Conservation (phyloP, 2,888 invertebrate genomes). For the Drosophila fulvimacula region DNA sequence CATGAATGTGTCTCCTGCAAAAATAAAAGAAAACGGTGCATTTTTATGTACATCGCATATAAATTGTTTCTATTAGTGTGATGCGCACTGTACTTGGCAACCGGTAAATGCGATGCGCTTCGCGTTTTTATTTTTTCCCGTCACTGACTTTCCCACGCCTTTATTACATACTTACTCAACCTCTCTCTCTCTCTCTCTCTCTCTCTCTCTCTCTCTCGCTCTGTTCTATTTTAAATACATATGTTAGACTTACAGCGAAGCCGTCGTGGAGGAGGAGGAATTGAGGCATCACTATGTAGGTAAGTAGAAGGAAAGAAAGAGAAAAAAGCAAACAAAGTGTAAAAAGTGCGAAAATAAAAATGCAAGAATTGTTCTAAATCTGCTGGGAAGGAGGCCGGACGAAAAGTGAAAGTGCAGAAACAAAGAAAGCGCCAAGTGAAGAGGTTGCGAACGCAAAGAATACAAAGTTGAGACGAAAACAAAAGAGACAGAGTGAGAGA, state of each 20-base stretch:
- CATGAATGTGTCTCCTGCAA: too few species aligned
- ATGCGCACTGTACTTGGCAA: slow-evolving; percentile 12
- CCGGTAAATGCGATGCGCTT: slow-evolving; percentile 46
- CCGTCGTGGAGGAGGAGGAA: neutral
- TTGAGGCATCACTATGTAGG: slow-evolving; percentile 4
- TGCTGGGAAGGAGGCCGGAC: slow-evolving; percentile 24
- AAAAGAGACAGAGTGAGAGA: too few species aligned
- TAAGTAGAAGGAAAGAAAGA: neutral
- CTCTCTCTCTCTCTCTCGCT: slow-evolving; percentile 7
- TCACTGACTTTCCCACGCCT: slow-evolving; percentile 56
- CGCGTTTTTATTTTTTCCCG: slow-evolving; percentile 35
- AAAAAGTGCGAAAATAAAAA: slow-evolving; percentile 47
- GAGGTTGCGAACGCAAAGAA: slow-evolving; percentile 11
- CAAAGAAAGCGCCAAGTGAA: slow-evolving; percentile 22
- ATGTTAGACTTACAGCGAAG: neutral
- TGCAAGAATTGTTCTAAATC: slow-evolving; percentile 73
- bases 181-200: slow-evolving; percentile 4
- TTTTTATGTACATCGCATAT: too few species aligned
- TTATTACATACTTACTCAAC: slow-evolving; percentile 35
- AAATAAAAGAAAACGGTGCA: too few species aligned
- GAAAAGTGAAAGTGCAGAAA: slow-evolving; percentile 68
- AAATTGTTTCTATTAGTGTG: neutral
- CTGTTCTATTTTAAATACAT: slow-evolving; percentile 28
- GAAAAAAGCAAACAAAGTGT: slow-evolving; percentile 17
- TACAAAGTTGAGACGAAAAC: neutral